Conservation (phyloP, 2,797 vertebrate species). For the Periparus ater region DNA sequence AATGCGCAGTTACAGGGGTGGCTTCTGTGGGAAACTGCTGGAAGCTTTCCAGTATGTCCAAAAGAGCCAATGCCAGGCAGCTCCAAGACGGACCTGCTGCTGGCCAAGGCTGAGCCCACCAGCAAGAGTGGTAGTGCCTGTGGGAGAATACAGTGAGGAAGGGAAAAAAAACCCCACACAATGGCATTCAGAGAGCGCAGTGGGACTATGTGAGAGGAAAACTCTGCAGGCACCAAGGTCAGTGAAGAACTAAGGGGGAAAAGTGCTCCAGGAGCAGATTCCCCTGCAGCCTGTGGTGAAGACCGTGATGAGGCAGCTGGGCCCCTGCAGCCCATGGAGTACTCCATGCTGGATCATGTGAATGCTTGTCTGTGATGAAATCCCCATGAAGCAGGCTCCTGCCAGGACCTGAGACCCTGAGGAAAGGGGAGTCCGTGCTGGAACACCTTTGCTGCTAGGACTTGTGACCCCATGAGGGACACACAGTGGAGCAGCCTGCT, state of each 20-base stretch:
- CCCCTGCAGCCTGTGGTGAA: rapidly evolving
- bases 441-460: neutral
- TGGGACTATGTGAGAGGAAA: neutral
- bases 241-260: neutral
- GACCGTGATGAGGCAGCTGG: neutral
- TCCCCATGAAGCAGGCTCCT: rapidly evolving
- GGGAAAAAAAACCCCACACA: neutral
- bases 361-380: neutral
- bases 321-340: neutral
- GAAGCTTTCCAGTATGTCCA: neutral
- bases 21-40: neutral
- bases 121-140: neutral
- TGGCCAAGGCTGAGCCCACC: neutral
- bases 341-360: neutral
- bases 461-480: neutral
- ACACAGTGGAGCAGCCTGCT: neutral
- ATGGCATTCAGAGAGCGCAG: neutral
- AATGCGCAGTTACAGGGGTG: neutral
- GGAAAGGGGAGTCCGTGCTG: rapidly evolving
- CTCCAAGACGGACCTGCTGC: neutral
- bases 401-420: neutral
- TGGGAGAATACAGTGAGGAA: neutral
- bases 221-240: neutral
- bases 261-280: neutral
- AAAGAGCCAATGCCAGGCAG: neutral